Percentiles rank a stretch among this genome's conserved stretches.
These are phyloP conservation scores for Tinamus guttatus DNA, from an alignment of 2,113 vertebrate species.

Conservation along the genomic window DNA sequence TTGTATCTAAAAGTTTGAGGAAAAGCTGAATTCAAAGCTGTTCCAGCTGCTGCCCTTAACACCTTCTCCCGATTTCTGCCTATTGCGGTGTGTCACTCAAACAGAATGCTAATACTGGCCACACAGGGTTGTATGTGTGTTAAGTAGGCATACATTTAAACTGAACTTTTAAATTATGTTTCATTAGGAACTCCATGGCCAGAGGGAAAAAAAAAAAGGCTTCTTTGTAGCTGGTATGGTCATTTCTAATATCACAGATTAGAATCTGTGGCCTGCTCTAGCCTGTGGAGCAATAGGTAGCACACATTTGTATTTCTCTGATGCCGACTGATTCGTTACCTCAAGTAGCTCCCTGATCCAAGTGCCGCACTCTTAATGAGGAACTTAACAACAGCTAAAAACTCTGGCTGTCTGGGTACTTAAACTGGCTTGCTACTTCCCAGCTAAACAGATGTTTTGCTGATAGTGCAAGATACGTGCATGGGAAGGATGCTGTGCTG, in stretches of 20 bases:
- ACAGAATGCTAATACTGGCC: neutral
- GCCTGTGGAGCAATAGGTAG: neutral
- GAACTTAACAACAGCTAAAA: neutral
- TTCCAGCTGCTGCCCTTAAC: neutral
- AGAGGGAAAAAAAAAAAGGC: neutral
- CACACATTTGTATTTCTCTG: neutral
- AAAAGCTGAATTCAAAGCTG: neutral
- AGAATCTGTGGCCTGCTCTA: neutral
- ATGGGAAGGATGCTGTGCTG: neutral
- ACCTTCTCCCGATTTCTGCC: neutral
- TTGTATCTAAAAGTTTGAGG: neutral
- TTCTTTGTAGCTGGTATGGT: constrained; percentile 15
- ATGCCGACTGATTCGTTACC: neutral
- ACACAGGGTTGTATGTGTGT: neutral
- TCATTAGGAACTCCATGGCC: neutral
- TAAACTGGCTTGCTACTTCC: constrained; percentile 31
- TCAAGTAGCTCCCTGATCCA: neutral
- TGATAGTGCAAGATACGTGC: neutral
- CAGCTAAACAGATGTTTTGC: neutral
- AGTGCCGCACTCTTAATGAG: neutral
- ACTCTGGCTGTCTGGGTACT: constrained; percentile 45
- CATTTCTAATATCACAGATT: neutral
- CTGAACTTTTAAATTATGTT: neutral
- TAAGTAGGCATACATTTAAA: neutral
- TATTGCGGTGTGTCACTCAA: neutral